Evolutionary conservation across 2,797 vertebrate species (phyloP).

Genomic region (Pteropus rufus): DNA sequence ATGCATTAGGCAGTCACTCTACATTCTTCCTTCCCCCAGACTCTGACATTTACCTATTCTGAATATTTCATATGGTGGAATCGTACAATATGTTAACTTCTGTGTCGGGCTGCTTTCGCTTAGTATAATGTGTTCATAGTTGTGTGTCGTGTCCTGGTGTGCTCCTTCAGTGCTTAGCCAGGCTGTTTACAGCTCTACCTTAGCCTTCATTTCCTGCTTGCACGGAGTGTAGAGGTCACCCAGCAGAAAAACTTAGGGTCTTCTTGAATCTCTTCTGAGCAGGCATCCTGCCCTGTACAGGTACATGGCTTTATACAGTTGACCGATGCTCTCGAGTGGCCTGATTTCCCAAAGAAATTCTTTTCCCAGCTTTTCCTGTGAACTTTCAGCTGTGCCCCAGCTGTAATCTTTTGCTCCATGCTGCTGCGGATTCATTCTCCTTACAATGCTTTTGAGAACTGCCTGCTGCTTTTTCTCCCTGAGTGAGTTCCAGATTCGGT

Average conservation of each 20-base stretch:
- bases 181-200: not conserved
- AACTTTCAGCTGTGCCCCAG: not conserved
- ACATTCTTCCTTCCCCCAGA: not conserved
- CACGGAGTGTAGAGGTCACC: not conserved
- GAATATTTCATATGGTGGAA: not conserved
- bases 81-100: not conserved
- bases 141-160: not conserved
- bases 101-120: not conserved
- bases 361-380: not conserved
- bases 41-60: not conserved
- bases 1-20: not conserved
- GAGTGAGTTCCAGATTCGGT: not conserved
- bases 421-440: not conserved
- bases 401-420: not conserved
- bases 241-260: not conserved
- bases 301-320: not conserved
- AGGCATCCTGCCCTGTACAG: not conserved
- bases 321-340: not conserved
- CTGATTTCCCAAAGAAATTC: not conserved
- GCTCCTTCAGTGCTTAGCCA: not conserved
- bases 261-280: not conserved
- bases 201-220: not conserved
- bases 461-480: not conserved
- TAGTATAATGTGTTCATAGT: not conserved
- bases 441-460: not conserved